These are phyloP conservation scores for Coccyzus lansbergi DNA, from an alignment of 2,797 vertebrate genomes.

Conservation along the genomic window DNA sequence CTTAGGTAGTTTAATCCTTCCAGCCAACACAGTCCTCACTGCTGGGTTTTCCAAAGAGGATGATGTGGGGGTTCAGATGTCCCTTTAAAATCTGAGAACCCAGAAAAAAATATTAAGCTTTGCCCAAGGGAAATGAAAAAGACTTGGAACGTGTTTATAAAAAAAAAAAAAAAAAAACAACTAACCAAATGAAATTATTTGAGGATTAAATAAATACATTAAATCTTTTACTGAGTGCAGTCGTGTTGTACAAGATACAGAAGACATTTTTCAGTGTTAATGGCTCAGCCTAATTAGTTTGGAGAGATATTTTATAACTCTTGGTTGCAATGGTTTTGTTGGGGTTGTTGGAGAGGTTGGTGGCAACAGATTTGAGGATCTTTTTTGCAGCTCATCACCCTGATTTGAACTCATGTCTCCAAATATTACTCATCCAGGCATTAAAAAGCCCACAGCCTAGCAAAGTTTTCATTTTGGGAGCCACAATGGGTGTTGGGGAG, in stretches of 20 bases:
- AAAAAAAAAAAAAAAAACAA: not conserved
- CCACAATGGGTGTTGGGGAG: accelerated
- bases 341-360: accelerated
- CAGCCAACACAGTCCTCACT: not conserved
- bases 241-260: not conserved
- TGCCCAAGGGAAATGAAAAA: not conserved
- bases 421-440: accelerated
- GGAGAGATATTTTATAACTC: not conserved
- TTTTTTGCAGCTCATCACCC: not conserved
- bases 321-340: accelerated
- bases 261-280: accelerated
- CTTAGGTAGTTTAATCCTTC: not conserved
- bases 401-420: not conserved
- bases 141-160: not conserved
- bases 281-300: not conserved
- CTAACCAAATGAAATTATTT: not conserved
- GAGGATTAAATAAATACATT: not conserved
- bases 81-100: not conserved
- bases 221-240: accelerated
- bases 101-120: not conserved
- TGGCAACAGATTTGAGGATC: not conserved
- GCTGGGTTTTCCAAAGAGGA: not conserved
- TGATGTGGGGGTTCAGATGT: not conserved
- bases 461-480: not conserved
- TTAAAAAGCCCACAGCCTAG: not conserved